Conservation (phyloP, 2,797 vertebrate genomes). For the Natrix natrix region DNA sequence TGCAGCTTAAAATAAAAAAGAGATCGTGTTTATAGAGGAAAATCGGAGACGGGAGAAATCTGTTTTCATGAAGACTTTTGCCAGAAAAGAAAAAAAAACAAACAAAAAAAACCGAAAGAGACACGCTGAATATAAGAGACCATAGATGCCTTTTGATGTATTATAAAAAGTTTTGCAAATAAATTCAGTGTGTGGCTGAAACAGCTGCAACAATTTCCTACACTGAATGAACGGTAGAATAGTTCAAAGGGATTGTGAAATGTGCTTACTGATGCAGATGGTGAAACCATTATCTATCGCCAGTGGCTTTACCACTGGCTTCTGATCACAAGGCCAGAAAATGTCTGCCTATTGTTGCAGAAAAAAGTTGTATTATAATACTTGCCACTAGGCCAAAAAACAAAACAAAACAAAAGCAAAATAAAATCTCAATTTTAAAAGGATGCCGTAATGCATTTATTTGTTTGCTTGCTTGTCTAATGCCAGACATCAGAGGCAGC, state of each 20-base stretch:
- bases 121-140: conserved; percentile 27
- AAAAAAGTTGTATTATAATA: conserved; percentile 62
- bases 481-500: not conserved
- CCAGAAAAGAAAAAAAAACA: not conserved
- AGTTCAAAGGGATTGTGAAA: conserved; percentile 63
- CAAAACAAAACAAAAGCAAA: not conserved
- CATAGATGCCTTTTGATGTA: conserved; percentile 33
- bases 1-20: not conserved
- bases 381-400: conserved; percentile 43
- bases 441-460: conserved; percentile 25
- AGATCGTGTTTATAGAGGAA: not conserved
- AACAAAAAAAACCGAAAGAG: not conserved
- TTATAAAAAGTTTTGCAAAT: conserved; percentile 49
- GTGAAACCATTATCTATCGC: conserved; percentile 61
- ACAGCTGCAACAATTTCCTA: conserved; percentile 53
- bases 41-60: not conserved
- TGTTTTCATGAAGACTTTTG: conserved; percentile 23
- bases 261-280: conserved; percentile 63
- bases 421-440: conserved; percentile 25
- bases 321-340: conserved; percentile 58
- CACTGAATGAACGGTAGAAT: conserved; percentile 45
- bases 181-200: conserved; percentile 52
- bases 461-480: conserved; percentile 7
- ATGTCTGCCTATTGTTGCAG: conserved; percentile 60
- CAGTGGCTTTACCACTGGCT: conserved; percentile 63